phyloP scores from a whole-genome alignment of 1,140 invertebrate genomes.

The Scylla paramamosain region DNA sequence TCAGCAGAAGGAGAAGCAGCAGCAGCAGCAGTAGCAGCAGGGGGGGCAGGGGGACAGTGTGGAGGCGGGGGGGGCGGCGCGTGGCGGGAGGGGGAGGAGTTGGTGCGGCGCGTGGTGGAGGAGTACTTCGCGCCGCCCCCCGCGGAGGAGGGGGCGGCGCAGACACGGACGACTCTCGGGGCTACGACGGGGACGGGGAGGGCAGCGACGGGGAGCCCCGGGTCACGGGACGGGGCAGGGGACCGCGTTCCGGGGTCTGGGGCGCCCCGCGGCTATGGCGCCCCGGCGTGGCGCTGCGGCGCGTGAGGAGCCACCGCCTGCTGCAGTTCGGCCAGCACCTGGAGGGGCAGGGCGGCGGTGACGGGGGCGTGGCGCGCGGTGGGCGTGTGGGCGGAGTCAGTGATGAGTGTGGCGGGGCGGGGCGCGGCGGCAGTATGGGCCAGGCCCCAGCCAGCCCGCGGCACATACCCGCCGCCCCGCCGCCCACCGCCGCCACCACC shows the following conservation, averaged over 20 bases:
- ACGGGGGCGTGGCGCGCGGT: not conserved
- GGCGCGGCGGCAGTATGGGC: constrained; percentile 28
- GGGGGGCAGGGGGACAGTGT: not conserved
- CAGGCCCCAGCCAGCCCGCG: constrained; percentile 50
- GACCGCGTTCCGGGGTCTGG: not conserved
- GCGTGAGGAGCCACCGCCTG: not conserved
- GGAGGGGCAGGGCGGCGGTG: constrained; percentile 38
- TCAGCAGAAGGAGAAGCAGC: too few species aligned
- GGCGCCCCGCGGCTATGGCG: constrained; percentile 23
- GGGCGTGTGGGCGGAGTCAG: not conserved
- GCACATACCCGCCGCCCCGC: constrained; percentile 44
- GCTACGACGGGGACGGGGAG: constrained; percentile 71
- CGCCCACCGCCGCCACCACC: not conserved
- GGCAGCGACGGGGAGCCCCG: constrained; percentile 64
- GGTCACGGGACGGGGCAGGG: constrained; percentile 46
- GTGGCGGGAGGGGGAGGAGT: constrained; percentile 76
- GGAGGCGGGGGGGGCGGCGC: not conserved
- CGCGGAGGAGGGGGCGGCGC: constrained; percentile 49
- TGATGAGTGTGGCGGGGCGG: not conserved
- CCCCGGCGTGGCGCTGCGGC: constrained; percentile 32
- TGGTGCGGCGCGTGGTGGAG: constrained; percentile 73
- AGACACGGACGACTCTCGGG: constrained; percentile 64
- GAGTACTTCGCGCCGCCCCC: constrained; percentile 75
- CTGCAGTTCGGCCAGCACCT: not conserved
- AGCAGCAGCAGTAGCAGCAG: not conserved